Percentiles rank a stretch among this genome's conserved stretches.
phyloP scores from a whole-genome alignment of 2,113 vertebrate genomes.

The Erythrolamprus reginae region DNA sequence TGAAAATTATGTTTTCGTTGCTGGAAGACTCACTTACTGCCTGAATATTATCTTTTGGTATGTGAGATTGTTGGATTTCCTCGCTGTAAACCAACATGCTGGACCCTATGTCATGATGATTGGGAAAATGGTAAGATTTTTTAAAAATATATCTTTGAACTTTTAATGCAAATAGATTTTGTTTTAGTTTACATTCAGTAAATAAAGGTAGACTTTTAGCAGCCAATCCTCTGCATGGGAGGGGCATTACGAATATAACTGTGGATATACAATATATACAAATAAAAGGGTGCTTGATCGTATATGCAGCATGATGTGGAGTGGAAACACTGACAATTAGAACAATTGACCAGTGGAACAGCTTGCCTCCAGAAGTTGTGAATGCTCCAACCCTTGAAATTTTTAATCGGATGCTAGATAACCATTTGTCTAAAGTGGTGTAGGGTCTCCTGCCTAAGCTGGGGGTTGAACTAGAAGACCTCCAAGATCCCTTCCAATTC shows the following conservation, averaged over 20 bases:
- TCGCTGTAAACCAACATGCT: conserved; percentile 97
- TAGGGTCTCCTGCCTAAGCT: no score
- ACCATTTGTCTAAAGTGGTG: no score
- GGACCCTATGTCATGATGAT: conserved; percentile 99
- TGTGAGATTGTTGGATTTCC: conserved; percentile 92
- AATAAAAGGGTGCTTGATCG: background rate
- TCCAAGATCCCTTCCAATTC: no score
- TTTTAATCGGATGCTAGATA: no score
- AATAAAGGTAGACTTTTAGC: background rate
- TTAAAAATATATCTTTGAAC: background rate
- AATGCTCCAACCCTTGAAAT: no score
- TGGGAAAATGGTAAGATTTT: conserved; percentile 93
- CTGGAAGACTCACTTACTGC: conserved; percentile 91
- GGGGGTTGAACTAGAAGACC: no score
- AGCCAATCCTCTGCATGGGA: background rate
- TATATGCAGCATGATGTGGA: background rate
- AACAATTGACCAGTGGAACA: no score
- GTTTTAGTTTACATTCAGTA: background rate
- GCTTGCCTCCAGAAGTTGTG: no score
- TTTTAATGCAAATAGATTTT: background rate
- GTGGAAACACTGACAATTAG: background rate
- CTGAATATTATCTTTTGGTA: conserved; percentile 99
- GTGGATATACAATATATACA: background rate
- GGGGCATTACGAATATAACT: background rate
- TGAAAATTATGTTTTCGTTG: conserved; percentile 69